Percentiles rank a stretch among this genome's conserved stretches.
phyloP scores from a whole-genome alignment of 2,888 invertebrate genomes.

The Conops quadrifasciatus region DNA sequence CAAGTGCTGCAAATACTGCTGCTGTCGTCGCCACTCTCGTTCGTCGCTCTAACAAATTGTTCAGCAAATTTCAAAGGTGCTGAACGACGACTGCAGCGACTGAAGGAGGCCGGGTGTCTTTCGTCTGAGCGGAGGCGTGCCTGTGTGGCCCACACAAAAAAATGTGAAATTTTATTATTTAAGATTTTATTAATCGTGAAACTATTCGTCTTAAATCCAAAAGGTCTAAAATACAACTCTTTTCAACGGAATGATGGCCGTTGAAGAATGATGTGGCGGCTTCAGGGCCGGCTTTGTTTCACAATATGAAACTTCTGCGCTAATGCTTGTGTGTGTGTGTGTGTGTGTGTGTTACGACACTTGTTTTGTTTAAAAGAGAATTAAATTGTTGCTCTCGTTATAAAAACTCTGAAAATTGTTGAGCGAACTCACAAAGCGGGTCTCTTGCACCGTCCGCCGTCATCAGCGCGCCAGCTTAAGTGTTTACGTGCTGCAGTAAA shows the following conservation, averaged over 20 bases:
- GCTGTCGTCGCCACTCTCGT: background rate
- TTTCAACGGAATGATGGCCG: no score
- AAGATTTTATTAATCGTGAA: no score
- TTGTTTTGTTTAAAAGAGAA: background rate
- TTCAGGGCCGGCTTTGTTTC: background rate
- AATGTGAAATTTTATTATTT: no score
- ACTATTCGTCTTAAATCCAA: no score
- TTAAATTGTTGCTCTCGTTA: constrained; percentile 5
- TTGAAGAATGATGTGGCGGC: no score
- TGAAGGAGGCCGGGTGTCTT: no score
- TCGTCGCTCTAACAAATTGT: no score
- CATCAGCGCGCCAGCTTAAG: constrained; percentile 3
- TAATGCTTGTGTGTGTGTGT: background rate
- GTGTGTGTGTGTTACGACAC: background rate
- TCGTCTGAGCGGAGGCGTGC: no score
- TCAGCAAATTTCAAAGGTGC: constrained; percentile 7
- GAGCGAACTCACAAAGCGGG: background rate
- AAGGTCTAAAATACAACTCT: no score
- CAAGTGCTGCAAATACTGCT: no score
- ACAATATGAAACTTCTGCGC: background rate
- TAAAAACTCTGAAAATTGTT: background rate
- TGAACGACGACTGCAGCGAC: background rate
- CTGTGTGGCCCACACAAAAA: no score
- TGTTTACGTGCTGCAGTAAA: constrained; percentile 30
- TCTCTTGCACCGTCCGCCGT: no score